These are phyloP conservation scores for Phasia obesa DNA, from an alignment of 2,888 invertebrate genomes.

Conservation along the genomic window DNA sequence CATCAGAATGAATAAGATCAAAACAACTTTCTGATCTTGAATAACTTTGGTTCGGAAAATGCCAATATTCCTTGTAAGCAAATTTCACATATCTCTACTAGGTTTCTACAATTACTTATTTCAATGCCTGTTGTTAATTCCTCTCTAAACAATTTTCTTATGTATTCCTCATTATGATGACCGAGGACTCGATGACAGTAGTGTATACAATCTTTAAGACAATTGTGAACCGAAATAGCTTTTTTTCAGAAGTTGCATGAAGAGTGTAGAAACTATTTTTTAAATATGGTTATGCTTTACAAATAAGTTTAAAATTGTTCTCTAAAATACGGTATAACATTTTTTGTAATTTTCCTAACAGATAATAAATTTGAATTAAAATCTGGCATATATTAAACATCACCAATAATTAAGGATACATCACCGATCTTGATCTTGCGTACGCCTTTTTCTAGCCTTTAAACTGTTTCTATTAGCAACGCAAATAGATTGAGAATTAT, in stretches of 20 bases:
- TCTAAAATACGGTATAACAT: neutral
- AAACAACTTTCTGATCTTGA: neutral
- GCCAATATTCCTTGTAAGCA: neutral
- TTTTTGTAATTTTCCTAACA: slow-evolving; percentile 10
- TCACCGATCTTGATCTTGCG: slow-evolving; percentile 9
- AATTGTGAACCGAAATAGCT: neutral
- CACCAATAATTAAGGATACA: neutral
- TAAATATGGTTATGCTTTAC: slow-evolving; percentile 1
- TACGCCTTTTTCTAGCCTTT: slow-evolving; percentile 3
- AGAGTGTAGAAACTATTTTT: slow-evolving; percentile 14
- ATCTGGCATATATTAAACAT: neutral
- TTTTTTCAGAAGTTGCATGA: no score
- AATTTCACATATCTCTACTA: neutral
- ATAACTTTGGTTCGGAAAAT: slow-evolving; percentile 19
- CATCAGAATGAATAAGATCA: slow-evolving; percentile 17
- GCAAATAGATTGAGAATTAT: neutral
- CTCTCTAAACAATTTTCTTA: neutral
- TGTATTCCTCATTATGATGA: slow-evolving; percentile 3
- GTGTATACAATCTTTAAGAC: slow-evolving; percentile 3
- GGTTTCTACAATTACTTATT: neutral
- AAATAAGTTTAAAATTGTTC: neutral
- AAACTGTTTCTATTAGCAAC: slow-evolving; percentile 21
- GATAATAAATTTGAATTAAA: slow-evolving; percentile 15
- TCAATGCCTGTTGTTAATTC: neutral
- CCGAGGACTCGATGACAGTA: slow-evolving; percentile 1